phyloP scores from a whole-genome alignment of 1,140 invertebrate species.

The Nylanderia fulva region DNA sequence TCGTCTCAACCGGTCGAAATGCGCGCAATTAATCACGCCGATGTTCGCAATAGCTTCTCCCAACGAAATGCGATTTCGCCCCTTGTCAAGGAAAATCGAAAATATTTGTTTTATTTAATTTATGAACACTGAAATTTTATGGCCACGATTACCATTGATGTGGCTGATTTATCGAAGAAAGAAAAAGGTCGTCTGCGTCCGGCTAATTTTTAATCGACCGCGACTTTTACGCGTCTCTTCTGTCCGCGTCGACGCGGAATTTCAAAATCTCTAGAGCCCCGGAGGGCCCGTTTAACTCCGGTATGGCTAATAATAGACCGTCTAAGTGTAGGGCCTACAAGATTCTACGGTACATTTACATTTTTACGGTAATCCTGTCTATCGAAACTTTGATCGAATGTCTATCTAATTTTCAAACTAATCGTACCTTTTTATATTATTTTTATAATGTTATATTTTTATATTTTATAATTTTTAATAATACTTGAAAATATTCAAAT shows the following conservation, averaged over 20 bases:
- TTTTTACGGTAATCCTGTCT: background rate
- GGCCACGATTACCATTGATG: background rate
- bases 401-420: background rate
- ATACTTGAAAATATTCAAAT: background rate
- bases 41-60: slow-evolving; percentile 9
- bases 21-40: slow-evolving; percentile 65
- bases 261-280: background rate
- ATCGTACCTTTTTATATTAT: background rate
- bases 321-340: background rate
- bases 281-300: background rate
- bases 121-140: slow-evolving; percentile 41
- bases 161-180: slow-evolving; percentile 28
- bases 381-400: background rate
- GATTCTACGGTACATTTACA: background rate
- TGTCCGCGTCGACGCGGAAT: background rate
- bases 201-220: slow-evolving; percentile 11
- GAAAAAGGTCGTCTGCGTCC: background rate
- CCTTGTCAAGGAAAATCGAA: slow-evolving; percentile 20
- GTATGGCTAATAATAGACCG: background rate
- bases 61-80: slow-evolving; percentile 32
- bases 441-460: too few relatives aligned
- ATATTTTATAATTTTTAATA: too few relatives aligned
- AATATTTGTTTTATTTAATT: slow-evolving; percentile 33
- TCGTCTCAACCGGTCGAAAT: slow-evolving; percentile 57
- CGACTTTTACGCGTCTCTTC: background rate